Evolutionary conservation across 2,797 vertebrate species (phyloP).

Genomic region (Chiroxiphia lanceolata): DNA sequence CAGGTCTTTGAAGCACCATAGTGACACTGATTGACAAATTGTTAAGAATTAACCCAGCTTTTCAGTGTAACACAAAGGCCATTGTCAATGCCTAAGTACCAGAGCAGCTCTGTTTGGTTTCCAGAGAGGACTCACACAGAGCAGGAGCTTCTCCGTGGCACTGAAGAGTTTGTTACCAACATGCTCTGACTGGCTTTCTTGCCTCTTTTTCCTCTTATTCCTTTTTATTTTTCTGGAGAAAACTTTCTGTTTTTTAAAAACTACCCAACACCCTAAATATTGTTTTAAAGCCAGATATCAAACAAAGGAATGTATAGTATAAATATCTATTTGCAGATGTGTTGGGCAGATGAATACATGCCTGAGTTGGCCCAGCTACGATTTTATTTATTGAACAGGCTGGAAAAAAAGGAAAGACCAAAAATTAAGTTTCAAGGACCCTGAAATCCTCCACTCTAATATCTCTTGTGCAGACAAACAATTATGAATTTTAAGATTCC

Average conservation of each 20-base stretch:
- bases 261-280: not conserved
- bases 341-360: not conserved
- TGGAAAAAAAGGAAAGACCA: not conserved
- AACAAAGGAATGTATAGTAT: not conserved
- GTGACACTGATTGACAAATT: not conserved
- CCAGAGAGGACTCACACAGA: not conserved
- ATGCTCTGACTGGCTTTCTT: not conserved
- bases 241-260: not conserved
- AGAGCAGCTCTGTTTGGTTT: not conserved
- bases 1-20: not conserved
- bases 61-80: not conserved
- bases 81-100: not conserved
- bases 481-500: not conserved
- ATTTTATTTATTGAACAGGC: not conserved
- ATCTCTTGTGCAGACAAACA: not conserved
- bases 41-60: not conserved
- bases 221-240: not conserved
- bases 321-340: not conserved
- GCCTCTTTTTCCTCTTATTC: not conserved
- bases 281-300: not conserved
- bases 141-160: accelerated
- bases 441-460: not conserved
- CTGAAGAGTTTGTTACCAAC: not conserved
- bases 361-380: not conserved
- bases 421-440: not conserved